Base-by-base conservation (phyloP, 2,797 vertebrate species). In the Coregonus ussuriensis region DNA sequence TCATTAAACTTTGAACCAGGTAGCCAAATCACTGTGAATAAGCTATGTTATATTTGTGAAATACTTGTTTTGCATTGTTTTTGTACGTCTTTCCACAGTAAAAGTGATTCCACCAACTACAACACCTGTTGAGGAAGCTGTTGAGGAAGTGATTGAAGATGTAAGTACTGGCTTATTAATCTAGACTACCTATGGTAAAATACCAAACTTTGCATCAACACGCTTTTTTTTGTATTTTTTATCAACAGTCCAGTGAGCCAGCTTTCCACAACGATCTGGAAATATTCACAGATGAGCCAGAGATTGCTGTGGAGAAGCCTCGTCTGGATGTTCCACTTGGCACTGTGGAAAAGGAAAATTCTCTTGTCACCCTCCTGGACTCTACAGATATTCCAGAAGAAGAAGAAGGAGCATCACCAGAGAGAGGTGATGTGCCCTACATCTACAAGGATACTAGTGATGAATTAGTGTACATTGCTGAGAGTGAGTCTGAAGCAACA, bases 1-100 rank as follows among this genome's bases (percentile, higher is more conserved):
- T 95, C 95, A 0, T 90, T 98, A 1, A 94, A 87, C 83, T 97
- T 98, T 82, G 70, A 89, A 21, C 86, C 90, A 86, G 93, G 93
- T 93, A 85, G 54, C 37, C 11, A 15, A 51, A 15, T 14, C 7
- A n/a, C 4, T 47, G 37, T 71, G 37, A 35, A 63, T 41, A n/a
- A 65, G 6, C 16, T 74, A 62, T 25, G 59, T 63, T 63, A 25
- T 63, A 29, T 63, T 63, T 63, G 1, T 25, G 21, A 11, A 63
- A 9, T 21, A 63, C 53, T n/a, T 74, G 1, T 14, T 33, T 75
- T 3, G 62, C 1, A 4, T 21, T n/a, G 0, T 3, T 67, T 52
- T 2, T 76, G 52, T 70, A 11, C 1, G 15, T 59, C 56, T 56
- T 77, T 66, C 52, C 31, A 78, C 85, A 91, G 90, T 74, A 25